Base-by-base conservation (phyloP, 2,797 vertebrate species). In the Coregonus sp. region DNA sequence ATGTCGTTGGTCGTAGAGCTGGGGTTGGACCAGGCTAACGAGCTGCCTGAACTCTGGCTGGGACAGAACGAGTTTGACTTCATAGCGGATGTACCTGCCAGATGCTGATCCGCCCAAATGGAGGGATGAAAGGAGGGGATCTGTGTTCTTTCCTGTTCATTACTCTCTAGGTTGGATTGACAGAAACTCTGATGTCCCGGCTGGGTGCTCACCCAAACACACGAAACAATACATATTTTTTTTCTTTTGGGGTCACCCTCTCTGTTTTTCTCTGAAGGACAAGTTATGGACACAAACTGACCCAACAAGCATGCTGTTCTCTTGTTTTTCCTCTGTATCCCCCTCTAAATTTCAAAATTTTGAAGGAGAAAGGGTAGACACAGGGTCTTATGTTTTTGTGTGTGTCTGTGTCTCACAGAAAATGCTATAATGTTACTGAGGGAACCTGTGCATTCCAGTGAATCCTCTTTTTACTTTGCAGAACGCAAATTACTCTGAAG, bases 41-140 rank as follows among this genome's bases (percentile, higher is more conserved):
- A 96, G 86, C 93, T 97, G 70, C 96, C 94, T 0, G 95, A 97
- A 87, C 94, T 97, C 29, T 96, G 95, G 95, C 90, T 97, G 78
- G 93, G 94, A 47, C 96, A 96, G 86, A 97, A 95, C 56, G 95
- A 97, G 88, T 96, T 97, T 72, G 94, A 96, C 81, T 96, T 95
- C 79, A 91, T 93, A 74, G 88, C 94, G 0, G 95, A 96, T 15
- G 92, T 95, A 25, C 93, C 92, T 0, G 92, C 94, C 3, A 89
- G 94, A 67, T 95, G 92, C 91, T 96, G 92, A 95, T 85, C 37
- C 9, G 18, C 31, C 31, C 12, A 9, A 18, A 56, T 40, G n/a
- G 25, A 31, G 9, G 25, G 66, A n/a, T 37, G 72, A 35, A 59
- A 15, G 31, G 71, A 73, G 51, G 71, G 18, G 9, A 5, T 37